phyloP scores from a whole-genome alignment of 2,113 vertebrate genomes.

The Ramphastos sulfuratus region DNA sequence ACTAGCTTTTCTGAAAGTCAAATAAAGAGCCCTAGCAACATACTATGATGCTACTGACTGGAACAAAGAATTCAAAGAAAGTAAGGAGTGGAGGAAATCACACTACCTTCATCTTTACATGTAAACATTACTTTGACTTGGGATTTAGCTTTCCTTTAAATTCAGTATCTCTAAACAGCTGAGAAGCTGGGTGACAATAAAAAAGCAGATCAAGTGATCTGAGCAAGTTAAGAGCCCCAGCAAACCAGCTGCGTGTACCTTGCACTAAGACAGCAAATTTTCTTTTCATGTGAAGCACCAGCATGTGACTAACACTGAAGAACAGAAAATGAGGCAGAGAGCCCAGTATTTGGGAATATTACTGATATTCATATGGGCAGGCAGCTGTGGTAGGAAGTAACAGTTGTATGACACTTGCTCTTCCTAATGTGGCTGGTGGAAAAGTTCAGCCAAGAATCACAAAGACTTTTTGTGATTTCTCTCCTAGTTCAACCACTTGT shows the following conservation, averaged over 20 bases:
- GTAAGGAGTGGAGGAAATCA: neutral
- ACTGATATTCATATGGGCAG: neutral
- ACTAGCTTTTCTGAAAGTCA: slow-evolving; percentile 30
- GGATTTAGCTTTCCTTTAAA: slow-evolving; percentile 6
- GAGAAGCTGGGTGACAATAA: neutral
- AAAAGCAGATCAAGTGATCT: neutral
- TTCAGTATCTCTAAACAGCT: neutral
- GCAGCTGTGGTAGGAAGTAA: neutral
- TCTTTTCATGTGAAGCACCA: neutral
- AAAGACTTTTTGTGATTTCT: neutral
- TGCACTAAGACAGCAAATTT: neutral
- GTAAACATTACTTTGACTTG: neutral
- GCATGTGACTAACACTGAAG: neutral
- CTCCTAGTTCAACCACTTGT: neutral
- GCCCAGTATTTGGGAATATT: neutral
- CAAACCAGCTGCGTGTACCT: neutral
- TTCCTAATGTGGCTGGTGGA: neutral
- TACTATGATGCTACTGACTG: neutral
- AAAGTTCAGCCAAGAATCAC: neutral
- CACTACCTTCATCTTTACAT: neutral
- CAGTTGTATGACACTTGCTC: neutral
- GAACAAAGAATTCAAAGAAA: slow-evolving; percentile 14
- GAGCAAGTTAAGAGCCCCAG: neutral
- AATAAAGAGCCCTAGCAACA: neutral
- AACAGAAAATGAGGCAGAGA: neutral